A percentile compares a stretch with the other conserved stretches of the same genome.
phyloP scores from a whole-genome alignment of 2,797 vertebrate species.

The Mallotus villosus region DNA sequence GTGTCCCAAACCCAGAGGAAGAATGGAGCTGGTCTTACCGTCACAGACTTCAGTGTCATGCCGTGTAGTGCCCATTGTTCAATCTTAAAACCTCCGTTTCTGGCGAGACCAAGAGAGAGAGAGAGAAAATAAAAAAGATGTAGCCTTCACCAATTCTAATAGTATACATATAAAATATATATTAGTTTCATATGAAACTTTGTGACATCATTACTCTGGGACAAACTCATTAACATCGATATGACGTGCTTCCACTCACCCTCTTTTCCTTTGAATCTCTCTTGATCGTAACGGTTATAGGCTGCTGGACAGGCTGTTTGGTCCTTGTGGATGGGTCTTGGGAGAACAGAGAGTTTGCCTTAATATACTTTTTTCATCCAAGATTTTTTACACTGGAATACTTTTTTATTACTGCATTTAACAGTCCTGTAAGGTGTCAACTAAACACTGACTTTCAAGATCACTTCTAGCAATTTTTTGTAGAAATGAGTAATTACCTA shows the following conservation, averaged over 20 bases:
- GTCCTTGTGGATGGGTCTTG: slow-evolving; percentile 92
- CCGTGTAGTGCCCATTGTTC: slow-evolving; percentile 99
- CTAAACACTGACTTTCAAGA: slow-evolving; percentile 4
- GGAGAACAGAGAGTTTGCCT: neutral
- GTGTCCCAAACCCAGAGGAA: neutral
- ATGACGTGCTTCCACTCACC: slow-evolving; percentile 70
- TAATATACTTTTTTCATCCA: neutral
- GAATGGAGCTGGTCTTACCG: slow-evolving; percentile 78
- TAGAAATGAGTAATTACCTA: neutral
- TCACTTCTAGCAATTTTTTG: no score
- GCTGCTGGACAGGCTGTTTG: slow-evolving; percentile 93
- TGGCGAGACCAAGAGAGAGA: slow-evolving; percentile 45
- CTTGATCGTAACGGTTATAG: slow-evolving; percentile 98
- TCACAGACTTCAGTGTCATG: slow-evolving; percentile 98
- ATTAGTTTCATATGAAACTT: neutral
- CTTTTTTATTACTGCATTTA: neutral
- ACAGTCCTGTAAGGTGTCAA: neutral
- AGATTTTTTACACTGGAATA: neutral
- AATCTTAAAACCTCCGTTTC: slow-evolving; percentile 99
- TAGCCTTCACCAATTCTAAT: neutral
- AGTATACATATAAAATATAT: neutral
- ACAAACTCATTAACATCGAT: neutral
- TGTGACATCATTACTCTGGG: neutral
- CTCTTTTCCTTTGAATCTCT: slow-evolving; percentile 98
- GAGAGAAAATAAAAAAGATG: no score